Evolutionary conservation across 2,888 invertebrate genomes (phyloP), one percentile per base, ranked within the genome.

Genomic region (Cheilosia impressa): DNA sequence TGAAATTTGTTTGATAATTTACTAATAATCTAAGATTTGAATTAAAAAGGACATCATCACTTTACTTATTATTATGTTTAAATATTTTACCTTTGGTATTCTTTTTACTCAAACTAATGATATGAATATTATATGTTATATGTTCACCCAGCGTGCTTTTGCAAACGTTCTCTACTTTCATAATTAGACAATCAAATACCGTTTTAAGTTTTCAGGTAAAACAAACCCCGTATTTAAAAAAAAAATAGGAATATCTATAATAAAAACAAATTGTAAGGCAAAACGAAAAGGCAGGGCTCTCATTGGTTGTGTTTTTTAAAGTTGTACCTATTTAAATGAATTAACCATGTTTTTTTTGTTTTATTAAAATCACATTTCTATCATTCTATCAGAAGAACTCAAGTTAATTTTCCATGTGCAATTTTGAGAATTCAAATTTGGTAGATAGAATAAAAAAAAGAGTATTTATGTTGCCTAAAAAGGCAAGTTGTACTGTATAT

Each of bases 291-390:
- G 81, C 72, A 89, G 91, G 91, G 91, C 92, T 92, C 92, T 91
- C 92, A 91, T 91, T 91, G 92, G 92, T 92, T 92, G 92, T 92
- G 91, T 92, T 92, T 91, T 91, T 91, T 19, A 17, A 91, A 89
- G 88, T 88, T 93, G 91, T 92, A 91, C 31, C 31, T 90, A 89
- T 68, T 78, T 80, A 55, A 41, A 72, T 52, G 17, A 27, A 27
- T 52, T 15, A 72, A 13, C 17, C 71, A 82, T 41, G 34, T 78
- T 3, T 41, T 82, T 52, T 62, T 43, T 34, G 41, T 60, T 13
- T 22, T 17, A 50, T 38, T 63, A 41, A 19, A 43, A 41, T 17
- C 34, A 22, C 13, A 38, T 7, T 47, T 57, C 60, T 69, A n/a
- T n/a, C n/a, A n/a, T n/a, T n/a, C n/a, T n/a, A 69, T 19, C 57